Conservation (phyloP, 2,888 invertebrate species). For the Eupithecia vulgata region DNA sequence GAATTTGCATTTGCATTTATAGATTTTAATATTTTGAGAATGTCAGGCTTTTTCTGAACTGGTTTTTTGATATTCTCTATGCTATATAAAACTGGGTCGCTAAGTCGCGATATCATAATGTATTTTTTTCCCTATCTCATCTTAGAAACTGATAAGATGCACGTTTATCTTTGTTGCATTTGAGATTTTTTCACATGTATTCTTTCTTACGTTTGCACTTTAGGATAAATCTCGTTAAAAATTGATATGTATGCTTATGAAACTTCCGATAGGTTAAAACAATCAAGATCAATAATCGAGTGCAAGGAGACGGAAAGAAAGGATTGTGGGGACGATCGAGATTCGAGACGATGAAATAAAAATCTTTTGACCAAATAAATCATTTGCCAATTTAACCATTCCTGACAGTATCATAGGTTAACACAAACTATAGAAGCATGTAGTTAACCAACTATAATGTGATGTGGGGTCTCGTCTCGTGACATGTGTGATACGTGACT, state of each 20-base stretch:
- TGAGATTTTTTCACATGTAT: background rate
- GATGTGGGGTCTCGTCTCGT: background rate
- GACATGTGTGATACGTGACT: background rate
- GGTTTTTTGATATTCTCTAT: too few species aligned
- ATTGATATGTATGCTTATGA: too few species aligned
- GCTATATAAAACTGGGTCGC: too few species aligned
- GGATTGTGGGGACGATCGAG: background rate
- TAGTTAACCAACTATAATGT: background rate
- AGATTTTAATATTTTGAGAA: background rate
- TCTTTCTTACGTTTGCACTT: background rate
- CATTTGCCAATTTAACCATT: background rate
- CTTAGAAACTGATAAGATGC: constrained; percentile 3
- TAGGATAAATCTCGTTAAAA: background rate
- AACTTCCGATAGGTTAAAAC: background rate
- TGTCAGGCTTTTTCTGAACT: background rate
- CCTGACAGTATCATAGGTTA: background rate
- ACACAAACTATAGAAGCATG: background rate
- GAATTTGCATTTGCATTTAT: background rate
- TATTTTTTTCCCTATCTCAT: background rate
- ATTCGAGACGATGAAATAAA: background rate
- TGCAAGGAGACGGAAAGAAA: background rate
- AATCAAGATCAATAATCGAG: background rate
- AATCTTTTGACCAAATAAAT: background rate
- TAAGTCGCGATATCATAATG: background rate
- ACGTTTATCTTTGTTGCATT: constrained; percentile 8